Percentiles rank a stretch among this genome's conserved stretches.
Evolutionary conservation across 2,797 vertebrate species (phyloP).

Genomic region (Paratrypauchen microcephalus): DNA sequence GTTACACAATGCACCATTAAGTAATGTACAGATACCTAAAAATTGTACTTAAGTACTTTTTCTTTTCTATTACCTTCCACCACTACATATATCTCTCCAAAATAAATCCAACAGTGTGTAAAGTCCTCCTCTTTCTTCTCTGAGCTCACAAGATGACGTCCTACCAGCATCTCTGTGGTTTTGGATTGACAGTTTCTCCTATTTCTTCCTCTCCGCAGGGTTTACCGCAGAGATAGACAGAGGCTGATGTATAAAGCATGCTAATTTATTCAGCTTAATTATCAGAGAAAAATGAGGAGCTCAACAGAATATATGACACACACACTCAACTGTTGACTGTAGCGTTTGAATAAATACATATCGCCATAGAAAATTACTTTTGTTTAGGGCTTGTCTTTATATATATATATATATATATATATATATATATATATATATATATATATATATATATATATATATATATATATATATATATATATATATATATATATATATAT

Average conservation of each 20-base stretch:
- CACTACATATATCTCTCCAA: constrained; percentile 24
- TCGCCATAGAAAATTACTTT: constrained; percentile 7
- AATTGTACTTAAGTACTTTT: no score
- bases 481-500: background rate
- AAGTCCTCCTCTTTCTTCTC: constrained; percentile 45
- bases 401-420: background rate
- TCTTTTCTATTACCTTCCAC: no score
- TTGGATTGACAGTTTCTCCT: constrained; percentile 31
- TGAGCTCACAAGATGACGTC: constrained; percentile 39
- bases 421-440: background rate
- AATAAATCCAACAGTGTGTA: constrained; percentile 27
- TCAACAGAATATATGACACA: constrained; percentile 15
- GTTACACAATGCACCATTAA: no score
- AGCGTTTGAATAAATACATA: constrained; percentile 37
- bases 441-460: background rate
- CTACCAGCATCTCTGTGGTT: constrained; percentile 30
- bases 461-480: background rate
- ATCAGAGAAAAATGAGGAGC: constrained; percentile 43
- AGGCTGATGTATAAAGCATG: constrained; percentile 11
- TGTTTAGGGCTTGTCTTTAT: constrained; percentile 5
- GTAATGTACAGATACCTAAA: no score
- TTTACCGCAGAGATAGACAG: constrained; percentile 35
- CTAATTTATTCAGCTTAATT: constrained; percentile 53
- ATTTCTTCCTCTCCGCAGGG: constrained; percentile 16
- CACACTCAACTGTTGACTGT: constrained; percentile 26